A percentile compares a stretch with the other conserved stretches of the same genome.
Evolutionary conservation across 2,888 invertebrate genomes (phyloP).

Genomic region (Macrophya annulata): DNA sequence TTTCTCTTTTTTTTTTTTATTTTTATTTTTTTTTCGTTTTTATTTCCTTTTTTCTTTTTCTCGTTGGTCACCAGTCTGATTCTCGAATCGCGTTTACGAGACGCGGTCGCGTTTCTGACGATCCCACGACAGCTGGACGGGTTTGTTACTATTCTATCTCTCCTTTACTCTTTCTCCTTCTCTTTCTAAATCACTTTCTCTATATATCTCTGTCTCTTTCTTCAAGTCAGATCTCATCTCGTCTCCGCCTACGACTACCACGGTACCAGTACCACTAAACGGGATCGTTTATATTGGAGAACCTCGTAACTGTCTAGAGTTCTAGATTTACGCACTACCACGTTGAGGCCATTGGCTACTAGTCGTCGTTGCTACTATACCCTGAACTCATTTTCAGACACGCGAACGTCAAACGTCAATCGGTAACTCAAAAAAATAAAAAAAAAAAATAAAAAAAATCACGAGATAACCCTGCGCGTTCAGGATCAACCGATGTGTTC

Average conservation of each 20-base stretch:
- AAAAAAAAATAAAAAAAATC: background rate
- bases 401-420: background rate
- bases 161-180: background rate
- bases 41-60: background rate
- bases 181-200: background rate
- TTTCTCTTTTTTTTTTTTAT: background rate
- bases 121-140: slow-evolving; percentile 49
- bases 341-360: slow-evolving; percentile 26
- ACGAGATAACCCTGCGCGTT: background rate
- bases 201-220: background rate
- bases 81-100: slow-evolving; percentile 7
- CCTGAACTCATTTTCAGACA: slow-evolving; percentile 13
- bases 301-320: slow-evolving; percentile 47
- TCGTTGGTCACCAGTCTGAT: background rate
- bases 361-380: slow-evolving; percentile 20
- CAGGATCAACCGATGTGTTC: background rate
- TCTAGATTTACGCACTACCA: slow-evolving; percentile 49
- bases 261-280: slow-evolving; percentile 36
- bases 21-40: background rate
- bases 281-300: slow-evolving; percentile 53
- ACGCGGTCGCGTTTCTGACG: slow-evolving; percentile 42
- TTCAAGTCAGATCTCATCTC: slow-evolving; percentile 8
- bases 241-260: slow-evolving; percentile 30
- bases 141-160: slow-evolving; percentile 48
- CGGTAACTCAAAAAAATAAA: background rate